A percentile compares a stretch with the other conserved stretches of the same genome.
These are phyloP conservation scores for Ascaphus truei DNA, from an alignment of 2,113 vertebrate genomes.

Conservation along the genomic window DNA sequence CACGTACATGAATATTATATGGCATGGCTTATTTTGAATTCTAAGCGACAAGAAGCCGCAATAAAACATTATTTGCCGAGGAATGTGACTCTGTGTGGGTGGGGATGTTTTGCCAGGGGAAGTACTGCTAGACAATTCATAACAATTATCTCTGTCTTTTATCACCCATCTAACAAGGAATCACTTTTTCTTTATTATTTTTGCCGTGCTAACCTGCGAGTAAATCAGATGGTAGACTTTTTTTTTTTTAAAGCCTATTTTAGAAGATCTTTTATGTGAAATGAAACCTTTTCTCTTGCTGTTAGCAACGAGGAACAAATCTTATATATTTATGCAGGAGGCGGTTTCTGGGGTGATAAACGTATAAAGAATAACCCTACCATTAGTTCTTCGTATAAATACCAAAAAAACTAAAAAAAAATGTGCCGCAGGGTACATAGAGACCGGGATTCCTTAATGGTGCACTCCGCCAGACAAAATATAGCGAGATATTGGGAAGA, in stretches of 20 bases:
- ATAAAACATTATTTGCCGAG: constrained; percentile 18
- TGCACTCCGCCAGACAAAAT: too few relatives aligned
- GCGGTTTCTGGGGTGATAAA: too few relatives aligned
- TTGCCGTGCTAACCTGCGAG: constrained; percentile 5
- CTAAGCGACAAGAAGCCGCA: not conserved
- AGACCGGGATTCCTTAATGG: too few relatives aligned
- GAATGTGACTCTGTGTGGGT: constrained; percentile 1
- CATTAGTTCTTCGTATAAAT: too few relatives aligned
- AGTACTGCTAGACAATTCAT: constrained; percentile 1
- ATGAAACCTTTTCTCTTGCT: constrained; percentile 2
- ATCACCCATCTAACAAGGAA: constrained; percentile 15
- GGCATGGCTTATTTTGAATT: not conserved
- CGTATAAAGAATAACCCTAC: too few relatives aligned
- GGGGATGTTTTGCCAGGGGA: constrained; percentile 12
- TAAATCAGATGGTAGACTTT: constrained; percentile 18
- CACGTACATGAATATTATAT: not conserved
- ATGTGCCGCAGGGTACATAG: too few relatives aligned
- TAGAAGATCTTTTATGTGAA: not conserved
- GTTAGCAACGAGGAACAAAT: too few relatives aligned
- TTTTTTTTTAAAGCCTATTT: not conserved
- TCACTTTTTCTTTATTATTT: constrained; percentile 9
- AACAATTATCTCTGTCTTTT: constrained; percentile 24
- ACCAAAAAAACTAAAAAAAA: too few relatives aligned
- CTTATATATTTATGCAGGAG: too few relatives aligned
- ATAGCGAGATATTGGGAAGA: too few relatives aligned